These are phyloP conservation scores for Berghia stephanieae DNA, from an alignment of 1,140 invertebrate genomes.

Conservation along the genomic window DNA sequence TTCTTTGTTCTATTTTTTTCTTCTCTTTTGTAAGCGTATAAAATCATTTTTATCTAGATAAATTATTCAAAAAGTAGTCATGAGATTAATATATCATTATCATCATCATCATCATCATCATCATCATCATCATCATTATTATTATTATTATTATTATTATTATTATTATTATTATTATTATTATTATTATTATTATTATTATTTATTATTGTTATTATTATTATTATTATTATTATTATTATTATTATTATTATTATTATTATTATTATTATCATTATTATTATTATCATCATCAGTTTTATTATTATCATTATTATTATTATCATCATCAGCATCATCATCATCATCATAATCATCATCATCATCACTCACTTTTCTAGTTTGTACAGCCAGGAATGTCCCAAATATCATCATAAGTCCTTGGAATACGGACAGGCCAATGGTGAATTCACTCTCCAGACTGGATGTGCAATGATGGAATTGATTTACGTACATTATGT, in stretches of 20 bases:
- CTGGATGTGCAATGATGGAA: background rate
- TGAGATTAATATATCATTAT: too few species aligned
- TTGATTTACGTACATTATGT: background rate
- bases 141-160: background rate
- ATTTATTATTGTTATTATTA: background rate
- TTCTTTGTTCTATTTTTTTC: too few species aligned
- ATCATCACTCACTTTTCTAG: conserved; percentile 38
- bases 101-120: too few species aligned
- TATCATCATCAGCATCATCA: too few species aligned
- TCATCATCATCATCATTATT: too few species aligned
- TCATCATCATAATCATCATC: too few species aligned
- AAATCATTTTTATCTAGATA: too few species aligned
- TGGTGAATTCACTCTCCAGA: conserved; percentile 15
- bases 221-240: background rate
- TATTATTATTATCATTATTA: background rate
- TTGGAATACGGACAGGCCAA: conserved; percentile 38
- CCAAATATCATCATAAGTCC: conserved; percentile 48
- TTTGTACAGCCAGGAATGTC: conserved; percentile 50
- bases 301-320: too few species aligned
- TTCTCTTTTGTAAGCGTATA: too few species aligned
- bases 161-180: background rate
- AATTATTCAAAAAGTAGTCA: too few species aligned
- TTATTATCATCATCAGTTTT: too few species aligned
- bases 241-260: background rate
- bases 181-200: background rate